Conservation (phyloP, 2,888 invertebrate species). For the Torymus auratus region DNA sequence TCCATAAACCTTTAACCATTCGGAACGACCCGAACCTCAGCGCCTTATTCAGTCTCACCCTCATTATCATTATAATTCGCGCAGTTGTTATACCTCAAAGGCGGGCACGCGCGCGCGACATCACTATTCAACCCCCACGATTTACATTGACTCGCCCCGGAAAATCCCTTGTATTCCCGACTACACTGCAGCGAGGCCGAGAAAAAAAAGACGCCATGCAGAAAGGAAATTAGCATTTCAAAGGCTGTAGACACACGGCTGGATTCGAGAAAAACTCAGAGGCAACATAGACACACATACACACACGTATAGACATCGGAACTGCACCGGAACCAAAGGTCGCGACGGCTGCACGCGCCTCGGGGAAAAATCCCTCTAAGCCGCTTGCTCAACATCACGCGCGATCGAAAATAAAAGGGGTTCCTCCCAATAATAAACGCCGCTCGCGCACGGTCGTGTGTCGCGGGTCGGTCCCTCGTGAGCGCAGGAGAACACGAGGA, state of each 20-base stretch:
- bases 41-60: neutral
- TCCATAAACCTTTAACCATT: neutral
- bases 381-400: conserved; percentile 43
- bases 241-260: neutral
- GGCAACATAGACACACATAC: too few relatives aligned
- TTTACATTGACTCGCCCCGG: conserved; percentile 4
- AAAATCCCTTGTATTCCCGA: conserved; percentile 12
- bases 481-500: neutral
- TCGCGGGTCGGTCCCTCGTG: neutral
- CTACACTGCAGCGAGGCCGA: neutral
- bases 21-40: neutral
- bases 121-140: conserved; percentile 16
- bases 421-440: conserved; percentile 1
- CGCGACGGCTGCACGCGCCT: neutral
- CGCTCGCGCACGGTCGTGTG: conserved; percentile 19
- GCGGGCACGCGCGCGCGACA: neutral
- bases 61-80: conserved; percentile 45
- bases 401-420: conserved; percentile 39
- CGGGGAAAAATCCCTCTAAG: conserved; percentile 41
- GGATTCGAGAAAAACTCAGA: too few relatives aligned
- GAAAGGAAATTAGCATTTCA: conserved; percentile 37
- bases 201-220: neutral
- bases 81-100: neutral
- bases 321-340: conserved; percentile 7
- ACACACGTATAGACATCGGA: neutral